Conservation (phyloP, 2,888 invertebrate species). For the Teleiodes luculella region DNA sequence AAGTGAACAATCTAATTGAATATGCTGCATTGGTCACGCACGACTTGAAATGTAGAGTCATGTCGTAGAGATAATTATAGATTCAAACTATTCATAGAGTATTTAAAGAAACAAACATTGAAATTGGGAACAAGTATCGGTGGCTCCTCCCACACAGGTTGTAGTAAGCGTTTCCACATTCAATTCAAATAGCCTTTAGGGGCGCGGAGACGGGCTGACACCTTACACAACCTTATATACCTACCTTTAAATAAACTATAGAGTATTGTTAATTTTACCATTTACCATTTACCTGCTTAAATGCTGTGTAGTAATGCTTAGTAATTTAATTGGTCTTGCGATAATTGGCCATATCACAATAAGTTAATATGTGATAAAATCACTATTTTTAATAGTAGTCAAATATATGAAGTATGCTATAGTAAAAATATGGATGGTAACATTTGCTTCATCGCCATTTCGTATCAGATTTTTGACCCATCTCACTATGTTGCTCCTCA, state of each 20-base stretch:
- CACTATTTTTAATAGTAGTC: too few species aligned
- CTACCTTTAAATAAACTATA: background rate
- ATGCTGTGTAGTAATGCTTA: too few species aligned
- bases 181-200: slow-evolving; percentile 51
- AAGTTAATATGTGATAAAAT: too few species aligned
- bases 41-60: slow-evolving; percentile 3
- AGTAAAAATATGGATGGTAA: too few species aligned
- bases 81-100: slow-evolving; percentile 34
- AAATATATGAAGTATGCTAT: too few species aligned
- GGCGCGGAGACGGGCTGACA: slow-evolving; percentile 16
- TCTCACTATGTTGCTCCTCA: too few species aligned
- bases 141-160: slow-evolving; percentile 41
- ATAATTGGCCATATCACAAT: too few species aligned
- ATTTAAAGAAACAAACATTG: slow-evolving; percentile 45
- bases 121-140: slow-evolving; percentile 40
- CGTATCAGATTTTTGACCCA: too few species aligned
- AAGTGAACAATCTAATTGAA: too few species aligned
- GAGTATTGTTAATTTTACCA: background rate
- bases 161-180: slow-evolving; percentile 46
- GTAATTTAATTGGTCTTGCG: too few species aligned
- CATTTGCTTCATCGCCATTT: too few species aligned
- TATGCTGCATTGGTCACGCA: background rate
- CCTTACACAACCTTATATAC: slow-evolving; percentile 8
- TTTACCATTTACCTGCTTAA: background rate
- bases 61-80: slow-evolving; percentile 5